Evolutionary conservation across 2,888 invertebrate species (phyloP).

Genomic region (Parnassius orleans): DNA sequence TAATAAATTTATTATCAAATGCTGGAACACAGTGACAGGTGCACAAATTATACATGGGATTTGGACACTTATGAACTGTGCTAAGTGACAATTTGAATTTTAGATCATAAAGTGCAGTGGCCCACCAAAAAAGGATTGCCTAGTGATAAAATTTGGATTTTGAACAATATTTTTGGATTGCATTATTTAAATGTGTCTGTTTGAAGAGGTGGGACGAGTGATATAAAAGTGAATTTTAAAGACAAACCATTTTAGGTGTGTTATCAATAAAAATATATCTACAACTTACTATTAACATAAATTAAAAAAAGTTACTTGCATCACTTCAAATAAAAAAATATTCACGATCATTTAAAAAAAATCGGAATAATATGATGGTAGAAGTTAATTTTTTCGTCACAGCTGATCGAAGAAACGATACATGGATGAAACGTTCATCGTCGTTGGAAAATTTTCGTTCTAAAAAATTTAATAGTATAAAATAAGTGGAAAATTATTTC

Average conservation of each 20-base stretch:
- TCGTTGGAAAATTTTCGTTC: constrained; percentile 28
- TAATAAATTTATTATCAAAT: constrained; percentile 80
- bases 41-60: constrained; percentile 68
- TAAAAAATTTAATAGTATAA: too few species aligned
- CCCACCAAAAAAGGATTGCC: constrained; percentile 67
- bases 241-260: constrained; percentile 35
- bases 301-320: too few species aligned
- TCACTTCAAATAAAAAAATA: too few species aligned
- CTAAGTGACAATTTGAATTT: constrained; percentile 66
- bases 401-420: constrained; percentile 57
- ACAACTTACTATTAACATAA: too few species aligned
- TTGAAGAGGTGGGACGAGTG: constrained; percentile 30
- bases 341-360: constrained; percentile 7
- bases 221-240: constrained; percentile 19
- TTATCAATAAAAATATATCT: constrained; percentile 14
- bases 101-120: constrained; percentile 71
- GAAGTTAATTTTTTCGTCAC: constrained; percentile 37
- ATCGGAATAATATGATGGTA: constrained; percentile 7
- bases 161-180: constrained; percentile 54
- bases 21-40: constrained; percentile 86
- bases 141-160: constrained; percentile 65
- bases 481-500: too few species aligned
- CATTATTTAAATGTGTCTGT: constrained; percentile 42
- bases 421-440: constrained; percentile 56
- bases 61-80: constrained; percentile 71